A percentile compares a stretch with the other conserved stretches of the same genome.
Conservation (phyloP, 2,888 invertebrate species). For the Glaucopsyche alexis region DNA sequence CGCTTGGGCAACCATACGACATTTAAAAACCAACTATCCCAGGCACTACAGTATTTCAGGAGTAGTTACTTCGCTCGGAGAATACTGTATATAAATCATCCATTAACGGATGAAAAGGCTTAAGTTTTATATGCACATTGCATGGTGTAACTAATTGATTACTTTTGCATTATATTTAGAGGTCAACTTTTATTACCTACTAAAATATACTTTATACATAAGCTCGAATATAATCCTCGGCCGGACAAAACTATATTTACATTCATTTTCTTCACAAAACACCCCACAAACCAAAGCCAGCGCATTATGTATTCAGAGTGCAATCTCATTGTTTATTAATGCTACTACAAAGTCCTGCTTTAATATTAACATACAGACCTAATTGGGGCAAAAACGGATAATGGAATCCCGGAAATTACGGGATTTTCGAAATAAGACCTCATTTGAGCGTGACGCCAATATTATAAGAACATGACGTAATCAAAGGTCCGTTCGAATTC, state of each 20-base stretch:
- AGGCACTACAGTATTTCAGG: no score
- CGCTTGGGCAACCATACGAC: no score
- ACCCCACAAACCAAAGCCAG: not conserved
- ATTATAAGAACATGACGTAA: not conserved
- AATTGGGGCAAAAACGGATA: slow-evolving; percentile 15
- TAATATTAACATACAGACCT: slow-evolving; percentile 15
- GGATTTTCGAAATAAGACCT: not conserved
- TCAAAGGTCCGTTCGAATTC: not conserved
- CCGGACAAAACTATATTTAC: slow-evolving; percentile 6
- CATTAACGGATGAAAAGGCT: no score
- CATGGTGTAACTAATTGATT: no score
- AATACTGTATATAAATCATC: no score
- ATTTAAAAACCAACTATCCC: no score
- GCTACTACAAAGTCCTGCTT: slow-evolving; percentile 14
- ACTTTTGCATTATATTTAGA: no score
- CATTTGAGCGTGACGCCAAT: not conserved
- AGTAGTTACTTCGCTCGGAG: no score
- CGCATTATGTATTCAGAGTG: slow-evolving; percentile 21
- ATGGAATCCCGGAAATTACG: not conserved
- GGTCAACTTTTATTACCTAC: not conserved
- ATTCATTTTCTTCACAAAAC: slow-evolving; percentile 8
- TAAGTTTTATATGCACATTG: no score
- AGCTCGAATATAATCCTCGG: not conserved
- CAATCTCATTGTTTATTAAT: slow-evolving; percentile 24
- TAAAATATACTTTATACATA: not conserved